Evolutionary conservation across 2,888 invertebrate genomes (phyloP), one percentile per base, ranked within the genome.

Genomic region (Bellardia pandia): DNA sequence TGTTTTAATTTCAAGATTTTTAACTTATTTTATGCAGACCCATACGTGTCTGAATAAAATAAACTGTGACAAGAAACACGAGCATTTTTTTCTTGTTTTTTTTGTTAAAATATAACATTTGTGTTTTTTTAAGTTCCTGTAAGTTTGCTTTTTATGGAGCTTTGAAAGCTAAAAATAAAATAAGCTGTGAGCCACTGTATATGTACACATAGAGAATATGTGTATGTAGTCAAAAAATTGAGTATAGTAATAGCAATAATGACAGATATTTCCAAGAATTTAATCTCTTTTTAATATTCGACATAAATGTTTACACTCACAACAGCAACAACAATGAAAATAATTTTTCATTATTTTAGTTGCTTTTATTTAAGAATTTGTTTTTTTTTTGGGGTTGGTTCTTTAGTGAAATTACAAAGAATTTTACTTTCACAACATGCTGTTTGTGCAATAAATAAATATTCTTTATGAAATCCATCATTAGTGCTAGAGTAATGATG

Each of bases 231-330:
- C 37, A 40, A 40, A 62, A 23, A 23, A 23, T 23, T 23, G 23
- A 23, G 23, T 23, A 23, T 23, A 23, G 23, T 23, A 23, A 23
- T 23, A 23, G 23, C 23, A 23, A 64, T 76, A 68, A 78, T 78
- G 16, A 2, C 58, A 58, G 58, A 68, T 45, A 56, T 42, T 77
- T 74, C 64, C 45, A 48, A 58, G 58, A 60, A 68, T 75, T 66
- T 82, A 75, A 60, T 82, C 37, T 58, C 58, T 82, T 82, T 68
- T 82, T 68, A 75, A 82, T 74, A 82, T 37, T 58, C 64, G 9
- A 72, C 14, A 53, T 53, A 53, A 16, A 56, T 16, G 6, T 2
- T 9, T 1, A 40, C 40, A 37, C 16, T 53, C 13, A 53, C 11
- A 40, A n/a, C 30, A 40, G 42, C 23, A 13, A 48, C 14, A 23